Base-by-base conservation (phyloP, 2,888 invertebrate species). In the Beris morrisii region DNA sequence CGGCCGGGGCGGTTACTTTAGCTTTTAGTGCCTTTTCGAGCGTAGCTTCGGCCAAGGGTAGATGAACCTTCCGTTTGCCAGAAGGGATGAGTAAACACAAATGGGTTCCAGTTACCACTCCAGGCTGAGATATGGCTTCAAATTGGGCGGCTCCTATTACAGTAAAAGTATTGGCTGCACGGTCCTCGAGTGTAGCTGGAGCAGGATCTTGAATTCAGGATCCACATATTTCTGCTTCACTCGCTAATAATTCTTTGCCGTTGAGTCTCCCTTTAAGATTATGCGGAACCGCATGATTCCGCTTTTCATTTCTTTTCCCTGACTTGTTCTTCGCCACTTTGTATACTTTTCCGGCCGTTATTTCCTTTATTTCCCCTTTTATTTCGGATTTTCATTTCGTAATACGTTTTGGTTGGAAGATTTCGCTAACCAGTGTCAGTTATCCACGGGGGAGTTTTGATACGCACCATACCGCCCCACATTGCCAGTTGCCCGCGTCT, bases 221-320 rank as follows among this genome's bases (percentile, higher is more conserved):
- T 48, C 7, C 15, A 5, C 22, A 22, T 66, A 50, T 53, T 38
- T 44, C 48, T 31, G 59, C 57, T 32, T 53, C 46, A 32, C 54
- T 50, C 30, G 59, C 44, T 59, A 66, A 66, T 66, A 66, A 66
- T 66, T 66, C 59, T 61, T 66, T 59, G 30, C 59, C 54, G 11
- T 44, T 52, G 31, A 54, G 38, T 38, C 22, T 22, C 38, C 54
- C 32, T 45, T 59, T 66, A 59, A 66, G 46, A 61, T 66, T 61
- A 66, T 66, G 66, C 66, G 66, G 59, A 66, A 66, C 59, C 66
- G 66, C 66, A 66, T 66, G 59, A 66, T 66, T 59, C 59, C 59
- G 54, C 46, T 50, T 57, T 53, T 53, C 56, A 13, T 38, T 57
- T 56, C 32, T 55, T 32, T 15, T 55, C 15, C 22, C 22, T 22